Base-by-base conservation (phyloP, 2,888 invertebrate species). In the Lepetodrilus schrolli region DNA sequence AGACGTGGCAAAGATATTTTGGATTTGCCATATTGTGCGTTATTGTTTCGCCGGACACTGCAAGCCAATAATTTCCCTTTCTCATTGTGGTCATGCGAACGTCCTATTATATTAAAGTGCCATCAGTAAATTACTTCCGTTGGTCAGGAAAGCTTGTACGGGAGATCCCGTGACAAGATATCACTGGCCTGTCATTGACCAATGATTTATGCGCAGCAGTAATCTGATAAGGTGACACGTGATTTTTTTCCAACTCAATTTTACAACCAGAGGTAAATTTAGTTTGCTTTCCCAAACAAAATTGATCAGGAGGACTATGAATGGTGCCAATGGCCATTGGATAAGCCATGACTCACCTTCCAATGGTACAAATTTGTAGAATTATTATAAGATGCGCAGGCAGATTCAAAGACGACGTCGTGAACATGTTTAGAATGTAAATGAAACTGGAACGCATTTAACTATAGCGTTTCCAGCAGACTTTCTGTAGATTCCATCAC, bases 221-320 rank as follows among this genome's bases (percentile, higher is more conserved):
- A 66, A 66, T 38, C 38, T 66, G 66, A 66, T 66, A 66, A 66
- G 66, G 43, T 13, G 66, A 43, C 43, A 43, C 66, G 38, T 66
- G 38, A 66, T 66, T 66, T 66, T n/a, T n/a, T 66, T 66, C 37
- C 66, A 66, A 66, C 66, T 66, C 66, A 43, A 66, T 66, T 66
- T 66, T 21, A 66, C 66, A 10, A 43, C 43, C 17, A 23, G 38
- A 38, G 43, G 20, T 38, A 66, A 66, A 38, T 66, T 38, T 21
- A 38, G 36, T 66, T 66, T 20, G 37, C 66, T 43, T 43, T 43
- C 43, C 66, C 38, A n/a, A n/a, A n/a, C 38, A 66, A 66, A 66
- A 38, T 66, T 26, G 66, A 66, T 66, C 37, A 66, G 66, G 38
- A 34, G 30, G 17, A 58, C 58, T 58, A 34, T 58, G 58, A 58